Base-by-base conservation (phyloP, 2,888 invertebrate genomes). In the Euspilapteryx auroguttella region DNA sequence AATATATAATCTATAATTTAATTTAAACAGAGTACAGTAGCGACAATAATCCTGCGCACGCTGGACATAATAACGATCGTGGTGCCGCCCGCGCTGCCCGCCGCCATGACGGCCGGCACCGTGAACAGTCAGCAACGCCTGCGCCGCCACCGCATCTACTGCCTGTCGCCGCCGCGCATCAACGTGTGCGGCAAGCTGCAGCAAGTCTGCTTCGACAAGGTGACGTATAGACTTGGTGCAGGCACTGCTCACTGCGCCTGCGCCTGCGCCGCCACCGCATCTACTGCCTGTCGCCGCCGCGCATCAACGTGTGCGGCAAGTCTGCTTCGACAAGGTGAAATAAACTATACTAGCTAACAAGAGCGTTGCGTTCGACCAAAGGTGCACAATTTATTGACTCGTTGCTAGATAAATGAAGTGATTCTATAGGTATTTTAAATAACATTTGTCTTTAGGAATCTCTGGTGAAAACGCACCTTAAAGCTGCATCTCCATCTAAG, bases 31-130 rank as follows among this genome's bases (percentile, higher is more conserved):
- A 79, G 79, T 30, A 47, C 49, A 2, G 35, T 79, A 20, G 73
- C 75, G 38, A 80, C 80, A 31, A 86, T 91, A 40, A 61, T 88
- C 3, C 66, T 94, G 21, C 83, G 93, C 27, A 86, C 90, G 2
- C 66, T 95, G 38, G 95, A 95, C 53, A 87, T 95, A 31, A 85
- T 96, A 37, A 95, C 95, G 0, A 94, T 95, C 40, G 92, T 94
- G 6, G 89, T 95, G 12, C 94, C 95, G 1, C 94, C 95, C 3
- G 94, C 94, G 7, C 63, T 95, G 24, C 95, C 95, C 4, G 94
- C 89, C 29, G 89, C 89, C 15, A 87, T 91, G 86, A 87, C 89
- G 1, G 86, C 89, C 12, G 89, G 89, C 31, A 87, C 85, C 29
- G 80, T 88, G 14, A 87, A 86, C 61, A 88, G 89, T 34, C 87